Percentiles rank a stretch among this genome's conserved stretches.
phyloP scores from a whole-genome alignment of 2,888 invertebrate genomes.

The Dexiosoma caninum region DNA sequence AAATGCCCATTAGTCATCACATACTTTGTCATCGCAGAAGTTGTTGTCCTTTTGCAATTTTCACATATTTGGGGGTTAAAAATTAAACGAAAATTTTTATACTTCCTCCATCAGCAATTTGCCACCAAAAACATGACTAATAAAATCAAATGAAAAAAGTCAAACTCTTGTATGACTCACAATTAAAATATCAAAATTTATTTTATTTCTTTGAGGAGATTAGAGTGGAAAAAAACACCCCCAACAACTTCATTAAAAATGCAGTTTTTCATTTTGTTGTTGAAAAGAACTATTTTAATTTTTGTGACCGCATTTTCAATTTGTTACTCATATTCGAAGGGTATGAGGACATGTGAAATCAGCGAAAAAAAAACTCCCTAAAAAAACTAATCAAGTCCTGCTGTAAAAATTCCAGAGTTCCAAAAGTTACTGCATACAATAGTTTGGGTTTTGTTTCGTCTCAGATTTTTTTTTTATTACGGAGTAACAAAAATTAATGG shows the following conservation, averaged over 20 bases:
- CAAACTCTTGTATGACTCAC: not conserved
- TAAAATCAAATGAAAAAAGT: not conserved
- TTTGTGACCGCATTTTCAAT: constrained; percentile 33
- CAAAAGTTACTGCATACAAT: constrained; percentile 29
- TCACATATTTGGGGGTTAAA: not conserved
- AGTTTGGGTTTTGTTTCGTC: not conserved
- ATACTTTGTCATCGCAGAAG: no score
- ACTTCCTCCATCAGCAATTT: not conserved
- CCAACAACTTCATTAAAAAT: not conserved
- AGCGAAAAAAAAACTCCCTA: not conserved
- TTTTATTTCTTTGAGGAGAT: not conserved
- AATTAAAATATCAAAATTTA: constrained; percentile 13
- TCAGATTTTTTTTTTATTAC: constrained; percentile 19
- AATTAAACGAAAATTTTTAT: not conserved
- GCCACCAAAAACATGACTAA: constrained; percentile 2
- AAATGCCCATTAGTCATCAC: no score
- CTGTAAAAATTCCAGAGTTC: constrained; percentile 27
- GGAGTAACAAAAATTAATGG: constrained; percentile 61
- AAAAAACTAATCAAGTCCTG: constrained; percentile 49
- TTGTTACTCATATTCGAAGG: not conserved
- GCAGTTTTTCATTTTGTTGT: not conserved
- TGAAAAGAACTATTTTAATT: constrained; percentile 9
- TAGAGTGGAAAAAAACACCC: constrained; percentile 21
- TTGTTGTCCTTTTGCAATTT: not conserved
- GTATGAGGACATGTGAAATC: not conserved